These are phyloP conservation scores for Moxostoma hubbsi DNA, from an alignment of 2,797 vertebrate genomes.

Conservation along the genomic window DNA sequence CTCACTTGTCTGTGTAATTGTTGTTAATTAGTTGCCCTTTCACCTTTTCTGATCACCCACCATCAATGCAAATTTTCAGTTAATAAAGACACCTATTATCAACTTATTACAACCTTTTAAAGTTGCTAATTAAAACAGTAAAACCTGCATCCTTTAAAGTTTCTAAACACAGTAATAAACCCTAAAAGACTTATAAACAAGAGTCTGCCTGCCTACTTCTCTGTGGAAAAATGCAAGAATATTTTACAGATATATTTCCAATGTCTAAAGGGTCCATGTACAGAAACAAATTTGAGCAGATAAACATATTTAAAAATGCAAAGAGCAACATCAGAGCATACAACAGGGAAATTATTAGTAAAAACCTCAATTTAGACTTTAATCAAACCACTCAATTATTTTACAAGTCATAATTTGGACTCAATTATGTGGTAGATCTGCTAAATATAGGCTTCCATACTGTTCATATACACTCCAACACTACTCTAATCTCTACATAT, in stretches of 20 bases:
- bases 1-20: slow-evolving; percentile 53
- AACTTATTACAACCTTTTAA: slow-evolving; percentile 25
- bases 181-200: not conserved
- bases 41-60: slow-evolving; percentile 52
- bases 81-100: slow-evolving; percentile 36
- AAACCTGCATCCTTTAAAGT: not conserved
- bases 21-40: slow-evolving; percentile 59
- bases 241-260: not conserved
- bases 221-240: not conserved
- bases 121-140: slow-evolving; percentile 1
- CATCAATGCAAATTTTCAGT: slow-evolving; percentile 46
- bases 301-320: too few species aligned
- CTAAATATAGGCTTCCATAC: too few species aligned
- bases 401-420: too few species aligned
- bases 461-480: too few species aligned
- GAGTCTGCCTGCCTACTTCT: not conserved
- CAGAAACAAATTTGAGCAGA: too few species aligned
- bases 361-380: too few species aligned
- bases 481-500: not conserved
- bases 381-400: too few species aligned
- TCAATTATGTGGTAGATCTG: too few species aligned
- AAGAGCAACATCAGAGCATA: too few species aligned
- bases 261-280: too few species aligned
- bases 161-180: slow-evolving; percentile 16
- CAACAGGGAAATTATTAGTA: too few species aligned